Evolutionary conservation across 2,888 invertebrate species (phyloP).

Genomic region (Cryptophagus acutangulus): DNA sequence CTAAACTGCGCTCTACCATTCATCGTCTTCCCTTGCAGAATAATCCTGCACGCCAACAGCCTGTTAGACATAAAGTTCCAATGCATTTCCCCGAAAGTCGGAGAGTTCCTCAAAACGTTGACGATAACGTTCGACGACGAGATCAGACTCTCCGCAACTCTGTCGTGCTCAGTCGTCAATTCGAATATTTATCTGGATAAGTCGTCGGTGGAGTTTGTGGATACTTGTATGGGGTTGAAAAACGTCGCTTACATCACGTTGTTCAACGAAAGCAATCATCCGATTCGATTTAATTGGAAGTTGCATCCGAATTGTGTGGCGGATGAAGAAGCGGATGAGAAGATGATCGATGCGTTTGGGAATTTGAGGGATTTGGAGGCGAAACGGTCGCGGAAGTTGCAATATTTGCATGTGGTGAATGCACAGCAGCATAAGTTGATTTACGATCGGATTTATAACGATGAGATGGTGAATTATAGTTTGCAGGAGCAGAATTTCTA

Average conservation of each 20-base stretch:
- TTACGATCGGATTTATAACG: conserved; percentile 46
- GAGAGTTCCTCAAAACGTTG: background rate
- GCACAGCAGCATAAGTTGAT: conserved; percentile 38
- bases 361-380: conserved; percentile 37
- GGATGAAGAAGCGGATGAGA: conserved; percentile 37
- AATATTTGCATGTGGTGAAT: conserved; percentile 37
- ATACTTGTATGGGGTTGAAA: conserved; percentile 57
- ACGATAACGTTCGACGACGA: conserved; percentile 13
- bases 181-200: conserved; percentile 52
- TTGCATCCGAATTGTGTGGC: conserved; percentile 48
- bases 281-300: conserved; percentile 57
- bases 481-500: conserved; percentile 40
- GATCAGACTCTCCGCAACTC: conserved; percentile 21
- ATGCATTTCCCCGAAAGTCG: conserved; percentile 49
- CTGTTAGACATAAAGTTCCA: conserved; percentile 50
- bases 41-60: conserved; percentile 50
- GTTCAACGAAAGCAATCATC: conserved; percentile 53
- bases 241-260: conserved; percentile 52
- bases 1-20: conserved; percentile 50
- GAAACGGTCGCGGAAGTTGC: conserved; percentile 30
- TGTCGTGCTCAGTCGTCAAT: conserved; percentile 49
- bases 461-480: conserved; percentile 42
- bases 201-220: conserved; percentile 51
- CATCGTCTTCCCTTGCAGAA: conserved; percentile 52
- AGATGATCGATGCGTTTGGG: conserved; percentile 22